These are phyloP conservation scores for Prochilodus magdalenae DNA, from an alignment of 2,113 vertebrate species.

Conservation along the genomic window DNA sequence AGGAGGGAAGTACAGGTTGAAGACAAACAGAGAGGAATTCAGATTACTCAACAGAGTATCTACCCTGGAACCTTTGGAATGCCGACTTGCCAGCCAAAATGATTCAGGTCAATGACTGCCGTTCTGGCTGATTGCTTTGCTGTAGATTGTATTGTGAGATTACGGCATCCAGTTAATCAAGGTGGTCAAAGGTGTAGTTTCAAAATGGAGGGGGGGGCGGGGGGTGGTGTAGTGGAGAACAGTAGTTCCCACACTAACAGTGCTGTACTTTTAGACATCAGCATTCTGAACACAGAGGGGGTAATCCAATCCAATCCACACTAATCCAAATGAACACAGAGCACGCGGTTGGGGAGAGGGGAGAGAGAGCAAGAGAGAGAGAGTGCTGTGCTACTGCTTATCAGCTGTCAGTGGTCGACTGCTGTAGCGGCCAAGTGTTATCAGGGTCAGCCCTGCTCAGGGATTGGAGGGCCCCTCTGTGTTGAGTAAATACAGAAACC, in stretches of 20 bases:
- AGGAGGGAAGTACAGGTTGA: neutral
- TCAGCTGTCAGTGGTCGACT: conserved; percentile 73
- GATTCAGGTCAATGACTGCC: neutral
- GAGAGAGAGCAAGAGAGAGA: conserved; percentile 59
- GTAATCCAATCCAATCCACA: conserved; percentile 69
- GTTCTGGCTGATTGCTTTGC: conserved; percentile 15
- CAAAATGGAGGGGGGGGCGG: neutral
- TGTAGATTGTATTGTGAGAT: conserved; percentile 34
- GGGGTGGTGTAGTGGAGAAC: too few species aligned
- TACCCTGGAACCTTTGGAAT: conserved; percentile 28
- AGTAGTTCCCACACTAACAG: conserved; percentile 57
- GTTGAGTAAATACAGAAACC: conserved; percentile 76
- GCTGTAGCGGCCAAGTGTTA: conserved; percentile 72
- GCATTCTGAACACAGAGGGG: conserved; percentile 70
- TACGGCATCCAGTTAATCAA: conserved; percentile 16
- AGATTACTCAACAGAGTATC: conserved; percentile 6
- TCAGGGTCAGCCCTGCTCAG: conserved; percentile 75
- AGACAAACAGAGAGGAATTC: conserved; percentile 45
- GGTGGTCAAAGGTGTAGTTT: neutral
- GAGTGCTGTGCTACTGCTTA: conserved; percentile 74
- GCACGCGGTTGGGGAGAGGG: conserved; percentile 69
- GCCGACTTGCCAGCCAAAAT: conserved; percentile 7
- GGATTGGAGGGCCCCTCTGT: conserved; percentile 71
- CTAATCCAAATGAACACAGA: conserved; percentile 81
- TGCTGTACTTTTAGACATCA: conserved; percentile 63